A percentile compares a stretch with the other conserved stretches of the same genome.
Evolutionary conservation across 2,113 vertebrate genomes (phyloP).

Genomic region (Hippoglossus stenolepis): DNA sequence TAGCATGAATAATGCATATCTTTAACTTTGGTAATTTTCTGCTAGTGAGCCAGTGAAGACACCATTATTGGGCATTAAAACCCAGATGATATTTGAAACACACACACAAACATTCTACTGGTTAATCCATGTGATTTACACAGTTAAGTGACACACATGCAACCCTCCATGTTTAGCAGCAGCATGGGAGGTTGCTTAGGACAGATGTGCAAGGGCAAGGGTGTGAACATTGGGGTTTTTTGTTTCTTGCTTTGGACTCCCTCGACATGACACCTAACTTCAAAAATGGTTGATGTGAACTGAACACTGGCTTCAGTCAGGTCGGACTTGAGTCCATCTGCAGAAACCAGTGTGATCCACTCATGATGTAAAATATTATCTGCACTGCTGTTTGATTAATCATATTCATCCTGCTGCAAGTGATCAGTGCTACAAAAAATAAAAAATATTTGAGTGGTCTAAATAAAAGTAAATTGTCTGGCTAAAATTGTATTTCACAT

Average conservation of each 20-base stretch:
- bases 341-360: neutral
- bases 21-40: no score
- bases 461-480: no score
- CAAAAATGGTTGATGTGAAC: neutral
- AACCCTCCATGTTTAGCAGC: neutral
- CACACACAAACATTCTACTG: constrained; percentile 1
- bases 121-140: constrained; percentile 37
- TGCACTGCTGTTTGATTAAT: neutral
- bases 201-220: no score
- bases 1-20: no score
- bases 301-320: neutral
- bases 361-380: neutral
- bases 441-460: neutral
- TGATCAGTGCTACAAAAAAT: no score
- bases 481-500: no score
- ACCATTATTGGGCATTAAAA: no score
- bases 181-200: constrained; percentile 27
- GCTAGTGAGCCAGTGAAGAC: no score
- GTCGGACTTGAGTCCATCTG: no score
- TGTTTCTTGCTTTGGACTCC: no score
- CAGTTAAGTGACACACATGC: constrained; percentile 7
- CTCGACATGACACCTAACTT: no score
- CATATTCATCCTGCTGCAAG: neutral
- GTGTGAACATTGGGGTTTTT: no score
- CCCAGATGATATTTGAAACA: neutral